phyloP scores from a whole-genome alignment of 1,140 invertebrate species.

The Ips nitidus region DNA sequence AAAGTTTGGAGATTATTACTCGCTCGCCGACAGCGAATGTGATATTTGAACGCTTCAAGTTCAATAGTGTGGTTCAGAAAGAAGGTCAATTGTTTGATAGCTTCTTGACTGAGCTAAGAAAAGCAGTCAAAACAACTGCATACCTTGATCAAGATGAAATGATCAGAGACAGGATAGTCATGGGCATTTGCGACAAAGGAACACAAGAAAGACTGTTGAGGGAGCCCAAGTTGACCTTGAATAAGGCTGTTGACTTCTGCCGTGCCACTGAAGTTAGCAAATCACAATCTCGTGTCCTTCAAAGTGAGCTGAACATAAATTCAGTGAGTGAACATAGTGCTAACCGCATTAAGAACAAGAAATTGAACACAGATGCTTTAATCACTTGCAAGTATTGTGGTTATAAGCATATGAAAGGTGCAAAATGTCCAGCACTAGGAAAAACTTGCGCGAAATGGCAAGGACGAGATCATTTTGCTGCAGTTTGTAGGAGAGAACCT shows the following conservation, averaged over 20 bases:
- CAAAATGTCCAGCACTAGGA: too few species aligned
- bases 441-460: too few species aligned
- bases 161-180: conserved; percentile 38
- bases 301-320: conserved; percentile 2
- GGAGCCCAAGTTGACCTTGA: conserved; percentile 42
- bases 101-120: background rate
- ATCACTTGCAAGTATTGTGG: too few species aligned
- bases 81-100: too few species aligned
- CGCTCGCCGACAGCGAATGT: background rate
- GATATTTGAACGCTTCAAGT: too few species aligned
- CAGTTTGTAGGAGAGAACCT: too few species aligned
- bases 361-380: too few species aligned
- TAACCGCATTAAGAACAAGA: too few species aligned
- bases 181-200: conserved; percentile 34
- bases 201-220: conserved; percentile 47
- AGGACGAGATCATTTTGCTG: too few species aligned
- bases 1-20: conserved; percentile 8
- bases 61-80: too few species aligned
- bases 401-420: too few species aligned
- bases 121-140: conserved; percentile 15
- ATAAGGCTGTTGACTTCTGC: conserved; percentile 36
- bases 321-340: too few species aligned
- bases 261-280: conserved; percentile 2
- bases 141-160: conserved; percentile 10
- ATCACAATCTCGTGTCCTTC: background rate